Evolutionary conservation across 1,140 invertebrate species (phyloP), one percentile per base, ranked within the genome.

Genomic region (Lerema accius): DNA sequence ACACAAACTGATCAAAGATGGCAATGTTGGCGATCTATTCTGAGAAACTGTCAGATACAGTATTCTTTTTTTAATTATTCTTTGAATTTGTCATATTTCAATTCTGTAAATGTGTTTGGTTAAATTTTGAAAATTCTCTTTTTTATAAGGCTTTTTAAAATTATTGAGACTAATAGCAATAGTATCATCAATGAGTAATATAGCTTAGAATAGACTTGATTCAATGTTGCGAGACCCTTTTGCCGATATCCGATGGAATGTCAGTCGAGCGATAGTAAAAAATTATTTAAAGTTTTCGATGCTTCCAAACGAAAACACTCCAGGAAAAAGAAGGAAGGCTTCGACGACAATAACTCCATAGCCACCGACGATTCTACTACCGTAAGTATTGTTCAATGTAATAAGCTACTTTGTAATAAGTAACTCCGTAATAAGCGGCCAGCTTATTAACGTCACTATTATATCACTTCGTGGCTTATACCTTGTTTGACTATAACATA

Each of bases 221-320:
- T 58, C 73, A 17, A 89, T 89, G 84, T 82, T 67, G 49, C 63
- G 65, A 28, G 81, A 86, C 71, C 78, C 75, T 9, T 78, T 79
- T 46, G 61, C 70, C 37, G 64, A 74, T 63, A 71, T 82, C 26
- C 64, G 71, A 90, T 90, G 87, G 87, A 88, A 74, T 84, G 79
- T 82, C 77, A 87, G 71, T 50, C 76, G 65, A 81, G 80, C 66
- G 85, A 88, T 85, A 90, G 84, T 71, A 87, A 88, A 74, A 90
- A 87, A 86, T 67, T 90, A 70, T 79, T 82, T 56, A 84, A 88
- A 84, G 85, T 90, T 60, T 88, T 84, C 49, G 87, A 90, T 40
- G 81, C 82, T 11, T 76, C 86, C 0, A 86, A 86, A 73, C 79
- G 78, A 39, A 88, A 87, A 62, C 71, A 78, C 9, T 67, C 64